A percentile compares a stretch with the other conserved stretches of the same genome.
Conservation (phyloP, 2,888 invertebrate species). For the Eupithecia dodoneata region DNA sequence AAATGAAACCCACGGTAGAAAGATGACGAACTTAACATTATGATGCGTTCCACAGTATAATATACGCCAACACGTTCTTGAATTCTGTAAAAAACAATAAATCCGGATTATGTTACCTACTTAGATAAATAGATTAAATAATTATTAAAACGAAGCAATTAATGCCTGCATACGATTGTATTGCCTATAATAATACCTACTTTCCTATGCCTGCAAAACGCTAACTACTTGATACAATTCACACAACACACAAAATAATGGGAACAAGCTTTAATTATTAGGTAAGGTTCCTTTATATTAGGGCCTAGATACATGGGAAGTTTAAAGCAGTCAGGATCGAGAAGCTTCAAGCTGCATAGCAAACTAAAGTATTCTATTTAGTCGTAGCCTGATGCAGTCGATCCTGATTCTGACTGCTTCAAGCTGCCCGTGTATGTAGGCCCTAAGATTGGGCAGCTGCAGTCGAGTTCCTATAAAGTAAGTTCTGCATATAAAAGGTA, state of each 20-base stretch:
- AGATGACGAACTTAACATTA: constrained; percentile 32
- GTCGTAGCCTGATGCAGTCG: too few relatives aligned
- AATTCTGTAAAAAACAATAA: constrained; percentile 73
- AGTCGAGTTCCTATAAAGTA: not conserved
- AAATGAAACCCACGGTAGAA: not conserved
- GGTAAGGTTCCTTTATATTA: not conserved
- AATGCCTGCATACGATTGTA: constrained; percentile 1
- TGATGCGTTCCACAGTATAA: constrained; percentile 74
- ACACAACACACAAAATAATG: not conserved
- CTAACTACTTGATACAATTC: not conserved
- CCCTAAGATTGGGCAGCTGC: not conserved
- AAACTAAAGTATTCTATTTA: too few relatives aligned
- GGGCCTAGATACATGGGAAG: too few relatives aligned
- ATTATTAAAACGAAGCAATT: constrained; percentile 4
- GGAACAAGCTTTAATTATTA: not conserved
- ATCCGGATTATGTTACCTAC: not conserved
- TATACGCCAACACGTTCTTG: constrained; percentile 77
- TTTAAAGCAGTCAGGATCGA: too few relatives aligned
- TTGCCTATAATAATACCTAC: not conserved
- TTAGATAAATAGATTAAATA: not conserved
- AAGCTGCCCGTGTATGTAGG: too few relatives aligned
- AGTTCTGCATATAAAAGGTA: not conserved
- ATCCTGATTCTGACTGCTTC: too few relatives aligned
- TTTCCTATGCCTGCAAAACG: not conserved
- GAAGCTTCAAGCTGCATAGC: too few relatives aligned